phyloP scores from a whole-genome alignment of 2,113 vertebrate species.

The Dromaius novaehollandiae region DNA sequence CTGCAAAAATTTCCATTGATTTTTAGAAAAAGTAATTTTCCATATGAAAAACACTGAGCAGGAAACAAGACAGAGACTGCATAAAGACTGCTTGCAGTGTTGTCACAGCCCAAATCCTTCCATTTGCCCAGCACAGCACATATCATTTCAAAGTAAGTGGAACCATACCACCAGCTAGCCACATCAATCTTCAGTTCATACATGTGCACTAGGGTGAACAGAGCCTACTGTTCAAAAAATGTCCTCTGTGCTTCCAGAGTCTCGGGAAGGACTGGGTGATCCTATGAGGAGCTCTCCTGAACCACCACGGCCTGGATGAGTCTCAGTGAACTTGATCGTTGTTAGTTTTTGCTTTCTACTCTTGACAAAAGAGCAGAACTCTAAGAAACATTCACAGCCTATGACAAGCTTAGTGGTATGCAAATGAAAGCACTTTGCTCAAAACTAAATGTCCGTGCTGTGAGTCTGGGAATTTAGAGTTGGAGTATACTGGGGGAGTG shows the following conservation, averaged over 20 bases:
- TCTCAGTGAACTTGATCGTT: neutral
- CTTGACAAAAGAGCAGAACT: neutral
- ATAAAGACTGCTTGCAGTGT: rapidly evolving
- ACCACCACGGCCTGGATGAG: rapidly evolving
- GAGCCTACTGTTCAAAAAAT: neutral
- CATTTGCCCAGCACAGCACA: neutral
- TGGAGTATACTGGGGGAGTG: neutral
- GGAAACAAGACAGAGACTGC: neutral
- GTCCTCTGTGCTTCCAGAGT: rapidly evolving
- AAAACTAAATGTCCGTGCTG: neutral
- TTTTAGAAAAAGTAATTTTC: neutral
- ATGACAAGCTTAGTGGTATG: neutral
- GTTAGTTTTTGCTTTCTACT: neutral
- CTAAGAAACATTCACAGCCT: neutral
- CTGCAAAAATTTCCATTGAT: neutral
- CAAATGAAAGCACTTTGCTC: neutral
- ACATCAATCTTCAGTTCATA: rapidly evolving
- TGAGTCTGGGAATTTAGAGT: neutral
- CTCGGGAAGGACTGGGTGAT: neutral
- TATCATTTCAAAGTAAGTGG: rapidly evolving
- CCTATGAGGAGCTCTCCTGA: neutral
- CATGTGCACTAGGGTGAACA: rapidly evolving
- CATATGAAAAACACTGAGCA: neutral
- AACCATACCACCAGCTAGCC: rapidly evolving
- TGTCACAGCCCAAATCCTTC: neutral